Percentiles rank a stretch among this genome's conserved stretches.
phyloP scores from a whole-genome alignment of 2,888 invertebrate species.

The Oasisia sp. region DNA sequence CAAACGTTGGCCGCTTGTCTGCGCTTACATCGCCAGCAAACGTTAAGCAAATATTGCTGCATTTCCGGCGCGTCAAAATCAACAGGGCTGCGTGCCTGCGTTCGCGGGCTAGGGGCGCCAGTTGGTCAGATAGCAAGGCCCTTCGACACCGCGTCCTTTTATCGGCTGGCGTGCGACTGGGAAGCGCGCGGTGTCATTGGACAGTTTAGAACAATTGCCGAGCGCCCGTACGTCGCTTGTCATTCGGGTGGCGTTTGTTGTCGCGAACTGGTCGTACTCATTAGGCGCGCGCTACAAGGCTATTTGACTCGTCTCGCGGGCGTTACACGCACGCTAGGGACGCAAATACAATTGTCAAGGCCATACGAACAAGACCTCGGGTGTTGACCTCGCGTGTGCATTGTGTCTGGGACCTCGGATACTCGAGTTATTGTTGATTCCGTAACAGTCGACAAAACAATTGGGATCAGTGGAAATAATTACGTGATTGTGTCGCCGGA shows the following conservation, averaged over 20 bases:
- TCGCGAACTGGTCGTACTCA: neutral
- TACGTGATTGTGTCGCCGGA: neutral
- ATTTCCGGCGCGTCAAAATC: slow-evolving; percentile 2
- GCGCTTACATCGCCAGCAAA: neutral
- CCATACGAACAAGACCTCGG: neutral
- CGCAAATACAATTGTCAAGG: neutral
- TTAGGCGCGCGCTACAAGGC: neutral
- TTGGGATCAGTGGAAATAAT: neutral
- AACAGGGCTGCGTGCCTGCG: neutral
- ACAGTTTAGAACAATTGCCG: neutral
- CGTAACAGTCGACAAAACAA: neutral
- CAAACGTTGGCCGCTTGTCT: neutral
- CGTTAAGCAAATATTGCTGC: neutral
- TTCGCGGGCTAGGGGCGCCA: neutral
- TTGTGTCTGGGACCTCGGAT: neutral
- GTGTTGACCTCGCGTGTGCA: neutral
- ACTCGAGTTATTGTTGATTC: neutral
- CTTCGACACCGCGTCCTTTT: neutral
- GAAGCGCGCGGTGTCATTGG: neutral
- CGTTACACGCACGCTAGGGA: neutral
- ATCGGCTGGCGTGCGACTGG: neutral
- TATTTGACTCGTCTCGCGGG: neutral
- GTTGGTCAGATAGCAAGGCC: neutral
- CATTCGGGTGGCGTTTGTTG: neutral
- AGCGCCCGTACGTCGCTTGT: neutral